These are phyloP conservation scores for Brachylomia viminalis DNA, from an alignment of 2,888 invertebrate species.

Conservation along the genomic window DNA sequence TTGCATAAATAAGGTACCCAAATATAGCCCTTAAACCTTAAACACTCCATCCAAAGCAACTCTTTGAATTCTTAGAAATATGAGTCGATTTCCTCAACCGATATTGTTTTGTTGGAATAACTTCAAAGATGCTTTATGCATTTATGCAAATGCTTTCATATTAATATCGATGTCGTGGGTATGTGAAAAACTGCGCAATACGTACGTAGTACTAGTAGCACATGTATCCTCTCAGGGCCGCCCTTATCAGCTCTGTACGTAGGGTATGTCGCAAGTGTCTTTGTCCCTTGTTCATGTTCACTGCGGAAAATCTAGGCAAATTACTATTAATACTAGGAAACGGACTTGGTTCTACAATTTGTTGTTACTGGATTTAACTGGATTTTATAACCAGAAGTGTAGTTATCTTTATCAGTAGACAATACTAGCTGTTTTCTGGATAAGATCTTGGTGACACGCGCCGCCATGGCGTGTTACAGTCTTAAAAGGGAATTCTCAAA, in stretches of 20 bases:
- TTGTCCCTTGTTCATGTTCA: slow-evolving; percentile 55
- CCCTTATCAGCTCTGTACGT: slow-evolving; percentile 44
- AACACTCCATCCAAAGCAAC: no score
- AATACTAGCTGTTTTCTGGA: slow-evolving; percentile 10
- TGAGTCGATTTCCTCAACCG: slow-evolving; percentile 17
- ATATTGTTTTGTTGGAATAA: slow-evolving; percentile 6
- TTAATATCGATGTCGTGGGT: slow-evolving; percentile 19
- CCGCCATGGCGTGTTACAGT: neutral
- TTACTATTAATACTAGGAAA: slow-evolving; percentile 48
- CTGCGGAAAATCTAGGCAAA: slow-evolving; percentile 51
- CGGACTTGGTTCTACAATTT: slow-evolving; percentile 14
- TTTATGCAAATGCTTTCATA: slow-evolving; percentile 47
- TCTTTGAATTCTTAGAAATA: slow-evolving; percentile 4
- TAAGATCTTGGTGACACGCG: neutral
- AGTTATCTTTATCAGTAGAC: slow-evolving; percentile 5
- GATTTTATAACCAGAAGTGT: slow-evolving; percentile 27
- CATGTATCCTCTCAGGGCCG: slow-evolving; percentile 53
- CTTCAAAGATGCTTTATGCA: slow-evolving; percentile 8
- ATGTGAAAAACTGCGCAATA: slow-evolving; percentile 59
- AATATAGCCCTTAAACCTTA: no score
- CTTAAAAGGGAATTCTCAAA: neutral
- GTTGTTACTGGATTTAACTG: slow-evolving; percentile 16
- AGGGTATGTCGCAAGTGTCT: slow-evolving; percentile 40
- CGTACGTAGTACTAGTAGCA: slow-evolving; percentile 25
- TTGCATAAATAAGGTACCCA: no score